Percentiles rank a stretch among this genome's conserved stretches.
Conservation (phyloP, 2,797 vertebrate genomes). For the Alauda arvensis region DNA sequence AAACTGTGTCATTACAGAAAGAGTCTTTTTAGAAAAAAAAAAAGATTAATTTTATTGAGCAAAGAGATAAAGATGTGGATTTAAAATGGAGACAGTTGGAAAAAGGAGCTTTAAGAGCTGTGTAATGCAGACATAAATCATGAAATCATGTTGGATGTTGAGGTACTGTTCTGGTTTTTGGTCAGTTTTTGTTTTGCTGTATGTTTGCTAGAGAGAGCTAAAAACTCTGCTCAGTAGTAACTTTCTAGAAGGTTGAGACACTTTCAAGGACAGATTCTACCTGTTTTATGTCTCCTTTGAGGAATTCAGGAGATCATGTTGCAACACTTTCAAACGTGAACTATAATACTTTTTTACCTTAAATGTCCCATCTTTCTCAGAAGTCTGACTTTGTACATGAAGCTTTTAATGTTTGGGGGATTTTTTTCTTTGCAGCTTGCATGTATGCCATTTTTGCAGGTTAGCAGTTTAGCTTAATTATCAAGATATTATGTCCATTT, state of each 20-base stretch:
- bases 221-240: not conserved
- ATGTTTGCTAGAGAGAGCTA: not conserved
- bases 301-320: not conserved
- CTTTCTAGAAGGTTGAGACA: not conserved
- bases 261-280: not conserved
- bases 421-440: not conserved
- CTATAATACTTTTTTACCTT: not conserved
- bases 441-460: not conserved
- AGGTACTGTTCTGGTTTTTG: not conserved
- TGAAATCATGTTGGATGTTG: not conserved
- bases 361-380: not conserved
- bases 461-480: constrained; percentile 2
- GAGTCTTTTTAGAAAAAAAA: not conserved
- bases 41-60: not conserved
- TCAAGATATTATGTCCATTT: not conserved
- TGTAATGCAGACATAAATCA: not conserved
- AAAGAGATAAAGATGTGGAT: not conserved
- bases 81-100: not conserved
- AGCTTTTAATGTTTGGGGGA: not conserved
- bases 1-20: not conserved
- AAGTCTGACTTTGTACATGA: not conserved
- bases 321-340: not conserved
- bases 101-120: not conserved
- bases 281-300: not conserved
- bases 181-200: not conserved